phyloP scores from a whole-genome alignment of 2,888 invertebrate species.

The Leuctra nigra region DNA sequence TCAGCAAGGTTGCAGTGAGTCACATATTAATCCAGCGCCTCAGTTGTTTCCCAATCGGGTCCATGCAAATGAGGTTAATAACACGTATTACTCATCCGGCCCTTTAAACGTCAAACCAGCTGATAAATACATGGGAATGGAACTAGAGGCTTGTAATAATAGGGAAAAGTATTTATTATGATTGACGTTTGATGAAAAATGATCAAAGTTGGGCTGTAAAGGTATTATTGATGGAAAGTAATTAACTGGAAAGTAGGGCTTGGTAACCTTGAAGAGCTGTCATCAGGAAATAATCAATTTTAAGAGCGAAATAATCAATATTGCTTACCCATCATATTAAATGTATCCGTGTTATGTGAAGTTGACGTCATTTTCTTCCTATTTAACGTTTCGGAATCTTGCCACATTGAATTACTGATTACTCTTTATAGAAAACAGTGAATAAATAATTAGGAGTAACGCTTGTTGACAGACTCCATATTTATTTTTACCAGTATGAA shows the following conservation, averaged over 20 bases:
- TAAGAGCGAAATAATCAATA: conserved; percentile 1
- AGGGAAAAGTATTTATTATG: too few relatives aligned
- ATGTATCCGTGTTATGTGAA: conserved; percentile 29
- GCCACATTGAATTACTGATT: conserved; percentile 22
- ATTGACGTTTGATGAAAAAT: too few relatives aligned
- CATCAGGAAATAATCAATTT: conserved; percentile 3
- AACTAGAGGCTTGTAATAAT: too few relatives aligned
- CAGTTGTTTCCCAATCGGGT: too few relatives aligned
- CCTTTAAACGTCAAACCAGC: too few relatives aligned
- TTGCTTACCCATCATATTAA: conserved; percentile 29
- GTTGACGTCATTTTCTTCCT: conserved; percentile 29
- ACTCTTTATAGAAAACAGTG: not conserved
- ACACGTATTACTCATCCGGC: too few relatives aligned
- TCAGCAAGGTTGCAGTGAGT: too few relatives aligned
- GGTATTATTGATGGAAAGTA: not conserved
- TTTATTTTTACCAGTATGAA: not conserved
- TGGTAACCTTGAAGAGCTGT: conserved; percentile 2
- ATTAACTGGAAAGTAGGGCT: not conserved
- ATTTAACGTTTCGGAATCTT: conserved; percentile 23
- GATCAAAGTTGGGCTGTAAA: too few relatives aligned
- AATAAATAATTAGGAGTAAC: conserved; percentile 1
- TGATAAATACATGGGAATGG: too few relatives aligned
- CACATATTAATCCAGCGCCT: too few relatives aligned
- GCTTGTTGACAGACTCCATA: conserved; percentile 7
- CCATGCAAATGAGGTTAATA: too few relatives aligned